Percentiles rank a stretch among this genome's conserved stretches.
phyloP scores from a whole-genome alignment of 2,888 invertebrate genomes.

The Nipponacmea schrenckii region DNA sequence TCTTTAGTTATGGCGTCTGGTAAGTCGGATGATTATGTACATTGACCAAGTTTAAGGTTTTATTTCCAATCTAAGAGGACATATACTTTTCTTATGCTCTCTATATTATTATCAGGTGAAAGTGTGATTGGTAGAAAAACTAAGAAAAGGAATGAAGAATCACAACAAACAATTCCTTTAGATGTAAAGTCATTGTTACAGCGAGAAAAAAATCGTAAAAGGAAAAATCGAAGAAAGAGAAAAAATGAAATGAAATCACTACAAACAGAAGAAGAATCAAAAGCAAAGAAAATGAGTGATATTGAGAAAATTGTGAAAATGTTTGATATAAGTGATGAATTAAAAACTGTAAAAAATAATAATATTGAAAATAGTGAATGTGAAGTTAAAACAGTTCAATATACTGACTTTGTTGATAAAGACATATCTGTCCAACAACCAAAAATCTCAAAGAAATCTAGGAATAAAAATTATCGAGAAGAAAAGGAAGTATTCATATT shows the following conservation, averaged over 20 bases:
- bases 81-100: neutral
- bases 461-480: slow-evolving; percentile 13
- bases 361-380: slow-evolving; percentile 3
- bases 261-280: neutral
- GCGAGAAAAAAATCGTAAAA: slow-evolving; percentile 21
- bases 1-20: too few species aligned
- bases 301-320: slow-evolving; percentile 12
- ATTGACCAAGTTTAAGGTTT: too few species aligned
- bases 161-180: too few species aligned
- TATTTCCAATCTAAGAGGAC: too few species aligned
- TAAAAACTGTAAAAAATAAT: neutral
- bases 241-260: slow-evolving; percentile 3
- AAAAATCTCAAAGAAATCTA: neutral
- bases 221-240: slow-evolving; percentile 21
- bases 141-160: neutral
- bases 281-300: neutral
- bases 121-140: slow-evolving; percentile 8
- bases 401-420: slow-evolving; percentile 10
- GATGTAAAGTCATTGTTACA: neutral
- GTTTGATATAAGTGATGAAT: slow-evolving; percentile 3
- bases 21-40: too few species aligned
- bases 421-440: neutral
- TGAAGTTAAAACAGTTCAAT: slow-evolving; percentile 13
- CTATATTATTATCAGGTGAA: neutral
- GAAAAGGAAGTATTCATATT: slow-evolving; percentile 48